Base-by-base conservation (phyloP, 2,888 invertebrate genomes). In the Atherix ibis region DNA sequence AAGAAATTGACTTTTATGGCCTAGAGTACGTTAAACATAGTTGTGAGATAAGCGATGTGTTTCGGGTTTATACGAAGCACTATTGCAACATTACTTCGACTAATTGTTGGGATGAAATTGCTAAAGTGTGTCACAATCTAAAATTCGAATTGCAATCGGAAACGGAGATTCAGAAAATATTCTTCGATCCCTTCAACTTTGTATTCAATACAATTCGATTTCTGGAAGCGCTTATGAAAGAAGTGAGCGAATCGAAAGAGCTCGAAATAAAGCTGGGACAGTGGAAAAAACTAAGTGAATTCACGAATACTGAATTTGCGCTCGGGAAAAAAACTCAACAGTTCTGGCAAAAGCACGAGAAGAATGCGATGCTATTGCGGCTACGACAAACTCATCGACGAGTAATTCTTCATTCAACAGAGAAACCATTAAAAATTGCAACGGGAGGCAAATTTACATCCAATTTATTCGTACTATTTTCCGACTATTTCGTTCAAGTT, bases 381-480 rank as follows among this genome's bases (percentile, higher is more conserved):
- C 65, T 58, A 52, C 67, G 47, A 71, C 76, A 64, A 58, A 69
- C 51, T 0, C 70, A 74, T 33, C 67, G 87, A 34, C 68, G 88
- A n/a, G 58, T 89, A 25, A 66, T 88, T 34, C 65, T 80, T 36
- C 85, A 87, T 46, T 87, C 85, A 2, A 73, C 73, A 45, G 65
- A 72, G 5, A 67, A 74, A 43, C 76, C 77, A 1, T 56, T 89
- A 3, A 71, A 70, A 43, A 61, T 85, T 39, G 65, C 71, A 4
- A 74, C 76, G 49, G 73, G 75, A 18, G 73, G 79, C 15, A 67
- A 80, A 41, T 80, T 87, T 54, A 75, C 78, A 4, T 73, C 75
- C 1, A 80, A 83, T 48, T 76, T 76, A 67, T 84, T 89, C 48
- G 70, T 88, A 44, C 63, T 89, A 32, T 73, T 89, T 49, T 82